Conservation (phyloP, 2,888 invertebrate genomes). For the Drosophila sordidula region DNA sequence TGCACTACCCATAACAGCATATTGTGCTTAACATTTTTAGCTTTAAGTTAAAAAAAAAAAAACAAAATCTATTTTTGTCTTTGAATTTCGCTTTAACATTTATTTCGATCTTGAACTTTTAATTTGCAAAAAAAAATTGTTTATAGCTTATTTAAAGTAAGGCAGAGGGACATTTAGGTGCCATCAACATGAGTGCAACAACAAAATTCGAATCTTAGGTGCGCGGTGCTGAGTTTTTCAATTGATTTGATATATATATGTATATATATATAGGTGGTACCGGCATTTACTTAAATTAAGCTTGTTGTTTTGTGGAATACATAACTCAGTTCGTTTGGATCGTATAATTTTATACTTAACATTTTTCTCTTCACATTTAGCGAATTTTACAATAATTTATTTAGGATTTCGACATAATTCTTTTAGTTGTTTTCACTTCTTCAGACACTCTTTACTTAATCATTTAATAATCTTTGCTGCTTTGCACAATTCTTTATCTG, state of each 20-base stretch:
- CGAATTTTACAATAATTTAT: conserved; percentile 73
- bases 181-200: conserved; percentile 42
- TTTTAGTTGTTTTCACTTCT: conserved; percentile 22
- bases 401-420: conserved; percentile 65
- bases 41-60: not conserved
- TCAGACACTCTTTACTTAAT: conserved; percentile 59
- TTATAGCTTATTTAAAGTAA: conserved; percentile 41
- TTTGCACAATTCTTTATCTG: conserved; percentile 42
- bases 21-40: not conserved
- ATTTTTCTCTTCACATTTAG: conserved; percentile 34
- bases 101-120: conserved; percentile 57
- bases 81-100: conserved; percentile 41
- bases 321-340: conserved; percentile 37
- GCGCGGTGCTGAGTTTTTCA: conserved; percentile 44
- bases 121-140: conserved; percentile 25
- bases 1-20: conserved; percentile 2
- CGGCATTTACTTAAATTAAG: conserved; percentile 66
- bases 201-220: conserved; percentile 41
- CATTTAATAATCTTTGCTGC: conserved; percentile 49
- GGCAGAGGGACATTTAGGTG: conserved; percentile 46
- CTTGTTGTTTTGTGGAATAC: conserved; percentile 38
- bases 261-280: conserved; percentile 48
- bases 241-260: conserved; percentile 27
- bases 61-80: conserved; percentile 4
- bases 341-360: conserved; percentile 11